phyloP scores from a whole-genome alignment of 2,113 vertebrate species.

The Ellobius talpinus region DNA sequence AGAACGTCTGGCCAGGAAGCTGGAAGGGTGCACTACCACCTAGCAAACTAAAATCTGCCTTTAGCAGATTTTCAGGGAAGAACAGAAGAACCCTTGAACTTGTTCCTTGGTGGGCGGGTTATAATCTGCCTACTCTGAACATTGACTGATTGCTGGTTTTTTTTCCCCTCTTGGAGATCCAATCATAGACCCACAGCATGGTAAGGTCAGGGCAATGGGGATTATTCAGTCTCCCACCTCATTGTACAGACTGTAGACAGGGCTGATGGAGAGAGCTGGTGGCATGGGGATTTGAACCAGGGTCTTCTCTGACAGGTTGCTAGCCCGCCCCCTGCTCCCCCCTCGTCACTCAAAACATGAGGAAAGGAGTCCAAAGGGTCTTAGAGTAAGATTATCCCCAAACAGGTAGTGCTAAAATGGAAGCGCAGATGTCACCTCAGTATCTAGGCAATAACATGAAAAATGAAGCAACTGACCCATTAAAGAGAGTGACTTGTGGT shows the following conservation, averaged over 20 bases:
- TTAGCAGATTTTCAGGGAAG: background rate
- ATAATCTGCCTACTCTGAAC: accelerated
- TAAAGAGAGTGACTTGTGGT: background rate
- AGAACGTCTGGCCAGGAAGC: background rate
- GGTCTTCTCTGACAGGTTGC: background rate
- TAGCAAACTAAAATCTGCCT: too few relatives aligned
- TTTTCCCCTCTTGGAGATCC: background rate
- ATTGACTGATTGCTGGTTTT: background rate
- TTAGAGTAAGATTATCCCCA: background rate
- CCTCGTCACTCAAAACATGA: background rate
- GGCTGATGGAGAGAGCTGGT: background rate
- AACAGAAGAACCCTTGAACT: background rate
- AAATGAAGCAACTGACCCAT: background rate
- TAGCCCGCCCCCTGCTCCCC: background rate
- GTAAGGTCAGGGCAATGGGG: background rate
- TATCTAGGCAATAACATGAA: accelerated
- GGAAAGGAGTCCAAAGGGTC: background rate
- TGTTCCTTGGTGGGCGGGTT: background rate
- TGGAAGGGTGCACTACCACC: background rate
- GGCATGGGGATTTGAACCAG: background rate
- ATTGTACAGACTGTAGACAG: background rate
- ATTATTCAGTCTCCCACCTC: accelerated
- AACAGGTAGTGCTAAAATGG: background rate
- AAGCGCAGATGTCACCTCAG: accelerated
- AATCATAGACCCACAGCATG: background rate